Evolutionary conservation across 2,797 vertebrate species (phyloP).

Genomic region (Helarctos malayanus): DNA sequence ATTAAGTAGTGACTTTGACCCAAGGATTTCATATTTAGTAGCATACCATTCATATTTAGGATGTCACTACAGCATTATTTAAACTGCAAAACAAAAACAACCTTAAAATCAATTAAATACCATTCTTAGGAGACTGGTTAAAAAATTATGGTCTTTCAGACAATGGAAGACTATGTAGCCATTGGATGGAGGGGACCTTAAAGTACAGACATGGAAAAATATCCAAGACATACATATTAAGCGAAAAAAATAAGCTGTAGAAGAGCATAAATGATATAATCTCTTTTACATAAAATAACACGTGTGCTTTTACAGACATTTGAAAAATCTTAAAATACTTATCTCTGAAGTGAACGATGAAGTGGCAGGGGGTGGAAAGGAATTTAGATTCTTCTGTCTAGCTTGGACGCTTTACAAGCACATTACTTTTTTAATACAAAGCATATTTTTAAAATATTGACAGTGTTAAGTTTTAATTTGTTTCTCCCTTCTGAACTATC

Average conservation of each 20-base stretch:
- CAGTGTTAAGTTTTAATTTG: slow-evolving; percentile 22
- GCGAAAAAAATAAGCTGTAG: background rate
- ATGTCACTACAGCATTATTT: background rate
- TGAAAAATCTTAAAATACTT: background rate
- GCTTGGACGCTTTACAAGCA: background rate
- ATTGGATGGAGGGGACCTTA: background rate
- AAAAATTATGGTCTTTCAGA: slow-evolving; percentile 24
- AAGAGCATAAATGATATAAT: background rate
- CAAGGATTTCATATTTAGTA: background rate
- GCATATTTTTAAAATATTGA: background rate
- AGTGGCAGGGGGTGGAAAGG: background rate
- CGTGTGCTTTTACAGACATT: background rate
- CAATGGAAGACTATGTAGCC: background rate
- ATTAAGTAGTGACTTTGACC: background rate
- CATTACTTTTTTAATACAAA: background rate
- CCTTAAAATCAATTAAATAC: slow-evolving; percentile 4
- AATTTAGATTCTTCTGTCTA: background rate
- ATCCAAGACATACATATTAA: background rate
- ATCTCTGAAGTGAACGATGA: background rate
- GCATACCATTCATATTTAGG: background rate
- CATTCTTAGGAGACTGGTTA: slow-evolving; percentile 26
- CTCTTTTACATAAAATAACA: background rate
- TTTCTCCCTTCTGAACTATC: background rate
- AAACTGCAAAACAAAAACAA: slow-evolving; percentile 41
- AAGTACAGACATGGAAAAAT: background rate